Base-by-base conservation (phyloP, 1,140 invertebrate genomes). In the Drosophila azteca region DNA sequence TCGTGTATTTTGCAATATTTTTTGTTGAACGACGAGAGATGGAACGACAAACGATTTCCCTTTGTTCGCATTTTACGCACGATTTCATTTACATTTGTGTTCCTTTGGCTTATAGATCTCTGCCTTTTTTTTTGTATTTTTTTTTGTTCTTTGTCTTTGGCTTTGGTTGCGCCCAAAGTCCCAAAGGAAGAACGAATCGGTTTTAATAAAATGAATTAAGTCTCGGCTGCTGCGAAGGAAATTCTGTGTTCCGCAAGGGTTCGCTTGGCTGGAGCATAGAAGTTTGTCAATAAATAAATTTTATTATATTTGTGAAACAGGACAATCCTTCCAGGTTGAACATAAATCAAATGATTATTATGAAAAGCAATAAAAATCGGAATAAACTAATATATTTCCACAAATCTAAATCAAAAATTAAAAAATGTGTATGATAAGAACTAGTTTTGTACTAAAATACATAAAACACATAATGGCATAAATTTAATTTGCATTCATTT, bases 11-110 rank as follows among this genome's bases (percentile, higher is more conserved):
- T 82, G 54, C 62, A 81, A 82, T 81, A 74, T 67, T 82, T 54
- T 82, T 60, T 52, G 50, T 45, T 49, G 49, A 53, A 9, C 9
- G 31, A 11, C 31, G 31, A 35, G 31, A 78, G 72, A 74, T 73
- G 52, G 51, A 72, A 63, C 63, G 70, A 76, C 73, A 57, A 68
- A 53, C 31, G 55, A 54, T 44, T 78, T 81, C 41, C 82, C 75
- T 84, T 88, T 87, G 79, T 88, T 80, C 65, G 66, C 75, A 75
- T 88, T 79, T 88, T 83, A 87, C 82, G 82, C 82, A 87, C 82
- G 79, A 87, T 87, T 87, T 87, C 78, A 79, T 82, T 76, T 88
- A 79, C 76, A 69, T 83, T 83, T 78, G 74, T 68, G 57, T 71
- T 69, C 22, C 48, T 13, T 29, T 24, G 45, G 52, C 68, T 57